These are phyloP conservation scores for Babylonia areolata DNA, from an alignment of 1,140 invertebrate species.

Conservation along the genomic window DNA sequence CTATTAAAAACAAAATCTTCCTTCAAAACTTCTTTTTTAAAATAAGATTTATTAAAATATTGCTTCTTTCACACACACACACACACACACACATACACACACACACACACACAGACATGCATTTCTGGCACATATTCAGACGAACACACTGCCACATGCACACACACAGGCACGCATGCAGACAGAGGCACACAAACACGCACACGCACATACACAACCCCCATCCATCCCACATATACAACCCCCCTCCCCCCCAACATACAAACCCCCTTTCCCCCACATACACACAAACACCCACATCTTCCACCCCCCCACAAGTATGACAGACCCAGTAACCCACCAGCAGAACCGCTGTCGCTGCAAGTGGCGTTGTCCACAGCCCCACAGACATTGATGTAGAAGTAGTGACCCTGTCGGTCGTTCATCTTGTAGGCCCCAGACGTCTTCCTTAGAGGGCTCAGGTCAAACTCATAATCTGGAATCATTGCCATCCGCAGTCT, in stretches of 20 bases:
- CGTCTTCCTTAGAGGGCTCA: conserved; percentile 55
- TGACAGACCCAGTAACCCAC: neutral
- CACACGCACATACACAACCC: conserved; percentile 19
- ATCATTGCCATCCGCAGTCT: too few species aligned
- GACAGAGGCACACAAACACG: neutral
- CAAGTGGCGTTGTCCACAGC: conserved; percentile 45
- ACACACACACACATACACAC: neutral
- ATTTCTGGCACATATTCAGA: neutral
- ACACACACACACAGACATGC: neutral
- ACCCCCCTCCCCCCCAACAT: too few species aligned
- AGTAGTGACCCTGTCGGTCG: conserved; percentile 56
- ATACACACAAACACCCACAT: too few species aligned
- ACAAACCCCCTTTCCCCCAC: too few species aligned
- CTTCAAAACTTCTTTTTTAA: neutral
- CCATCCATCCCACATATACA: too few species aligned
- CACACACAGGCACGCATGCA: neutral
- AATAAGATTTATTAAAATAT: too few species aligned
- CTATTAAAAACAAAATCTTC: neutral
- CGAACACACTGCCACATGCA: neutral
- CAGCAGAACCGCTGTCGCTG: conserved; percentile 29
- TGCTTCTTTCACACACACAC: neutral
- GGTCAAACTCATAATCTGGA: conserved; percentile 68
- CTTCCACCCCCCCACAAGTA: too few species aligned
- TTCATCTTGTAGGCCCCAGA: conserved; percentile 49
- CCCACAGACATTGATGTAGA: conserved; percentile 64